Base-by-base conservation (phyloP, 30 jellyfish, hydroid and myxozoan genomes). In the Cassiopea andromeda region DNA sequence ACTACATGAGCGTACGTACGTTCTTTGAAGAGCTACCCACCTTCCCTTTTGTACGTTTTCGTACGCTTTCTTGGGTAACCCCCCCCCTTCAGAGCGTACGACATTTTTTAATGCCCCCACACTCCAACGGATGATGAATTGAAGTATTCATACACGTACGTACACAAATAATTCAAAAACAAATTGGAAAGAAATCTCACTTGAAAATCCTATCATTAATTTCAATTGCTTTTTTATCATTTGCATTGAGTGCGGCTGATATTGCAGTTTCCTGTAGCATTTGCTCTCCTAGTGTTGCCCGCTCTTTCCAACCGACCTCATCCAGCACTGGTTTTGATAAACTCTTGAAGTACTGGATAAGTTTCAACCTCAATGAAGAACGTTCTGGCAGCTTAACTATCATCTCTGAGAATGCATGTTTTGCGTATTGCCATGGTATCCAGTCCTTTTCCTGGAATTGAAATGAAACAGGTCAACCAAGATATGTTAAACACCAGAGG, bases 401-500 rank as follows among this genome's bases (percentile, higher is more conserved):
- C 85, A 87, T 77, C 17, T 60, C 88, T 1, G 94, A 77, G 7
- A 87, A 13, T 57, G 57, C 78, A n/a, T 66, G 90, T 77, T 78
- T 87, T 27, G 88, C 94, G 69, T 77, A 87, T 69, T 78, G 85
- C 94, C 94, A 87, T 66, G 94, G 94, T 46, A 87, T 87, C 94
- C 94, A 87, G 60, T 87, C 90, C 13, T 2, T 54, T 44, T 87
- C 94, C 94, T 87, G 60, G 43, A 61, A 61, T 61, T 13, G 10
- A 27, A 61, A 61, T 27, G 73, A 3, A 61, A 50, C 64, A 2
- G 48, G 7, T n/a, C 7, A 69, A 69, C 48, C 3, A 5, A 69
- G 78, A 15, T 3, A 19, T 3, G 78, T 69, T 6, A 2, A 69
- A 5, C 48, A n/a, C n/a, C n/a, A n/a, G n/a, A n/a, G n/a, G n/a